Percentiles rank a stretch among this genome's conserved stretches.
phyloP scores from a whole-genome alignment of 2,113 vertebrate species.

The Tragelaphus strepsiceros region DNA sequence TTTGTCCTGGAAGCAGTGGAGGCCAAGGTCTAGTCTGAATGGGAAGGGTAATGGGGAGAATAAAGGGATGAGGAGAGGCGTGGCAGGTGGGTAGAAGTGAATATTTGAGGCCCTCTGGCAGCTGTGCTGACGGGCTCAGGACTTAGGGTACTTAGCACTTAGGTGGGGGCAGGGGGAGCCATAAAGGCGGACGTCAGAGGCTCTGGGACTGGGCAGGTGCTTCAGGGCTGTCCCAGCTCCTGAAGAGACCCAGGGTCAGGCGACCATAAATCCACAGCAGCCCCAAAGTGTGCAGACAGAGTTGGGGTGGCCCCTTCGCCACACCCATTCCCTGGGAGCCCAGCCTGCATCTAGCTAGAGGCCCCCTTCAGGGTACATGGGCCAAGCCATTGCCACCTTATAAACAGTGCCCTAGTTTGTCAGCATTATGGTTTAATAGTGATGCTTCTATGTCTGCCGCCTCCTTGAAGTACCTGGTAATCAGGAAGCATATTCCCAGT shows the following conservation, averaged over 20 bases:
- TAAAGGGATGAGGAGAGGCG: neutral
- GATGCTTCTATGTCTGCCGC: neutral
- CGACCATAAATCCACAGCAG: neutral
- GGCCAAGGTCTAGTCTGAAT: neutral
- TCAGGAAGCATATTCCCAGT: conserved; percentile 15
- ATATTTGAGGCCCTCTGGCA: neutral
- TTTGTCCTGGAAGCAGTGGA: neutral
- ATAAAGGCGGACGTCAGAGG: neutral
- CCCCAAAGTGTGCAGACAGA: neutral
- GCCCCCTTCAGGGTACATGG: neutral
- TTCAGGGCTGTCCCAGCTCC: neutral
- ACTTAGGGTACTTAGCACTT: neutral
- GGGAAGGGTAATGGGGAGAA: neutral
- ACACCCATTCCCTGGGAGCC: neutral
- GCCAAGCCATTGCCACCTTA: neutral
- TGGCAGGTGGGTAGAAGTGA: neutral
- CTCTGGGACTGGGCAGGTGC: neutral
- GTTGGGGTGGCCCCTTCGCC: neutral
- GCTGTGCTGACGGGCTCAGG: neutral
- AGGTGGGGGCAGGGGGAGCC: neutral
- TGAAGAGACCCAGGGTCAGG: neutral
- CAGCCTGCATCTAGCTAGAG: neutral
- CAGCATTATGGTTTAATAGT: neutral
- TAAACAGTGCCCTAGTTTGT: neutral
- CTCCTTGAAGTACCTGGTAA: neutral